Base-by-base conservation (phyloP, 2,113 vertebrate genomes). In the Andinoacara biseriatus region DNA sequence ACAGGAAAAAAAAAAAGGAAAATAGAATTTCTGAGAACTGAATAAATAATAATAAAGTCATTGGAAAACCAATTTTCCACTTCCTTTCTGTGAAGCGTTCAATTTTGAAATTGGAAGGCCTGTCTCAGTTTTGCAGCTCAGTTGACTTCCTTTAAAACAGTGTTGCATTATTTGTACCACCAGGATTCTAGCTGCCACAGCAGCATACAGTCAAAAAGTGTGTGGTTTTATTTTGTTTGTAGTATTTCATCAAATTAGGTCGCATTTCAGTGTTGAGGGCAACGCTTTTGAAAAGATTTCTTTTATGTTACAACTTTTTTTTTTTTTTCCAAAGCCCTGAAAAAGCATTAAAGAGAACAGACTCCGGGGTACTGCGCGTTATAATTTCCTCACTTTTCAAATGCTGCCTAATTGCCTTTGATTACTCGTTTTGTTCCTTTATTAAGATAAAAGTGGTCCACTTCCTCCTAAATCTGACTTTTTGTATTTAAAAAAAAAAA, bases 361-460 rank as follows among this genome's bases (percentile, higher is more conserved):
- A 76, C 78, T 24, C 18, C 24, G 2, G 26, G 10, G 29, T 40
- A 49, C 11, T 2, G 38, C 14, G 58, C 40, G 24, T 61, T 78
- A 29, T 46, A 3, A 80, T 78, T 63, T 79, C 24, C 60, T 52
- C 69, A 62, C 46, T 69, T 86, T 74, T 40, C n/a, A 43, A 38
- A 74, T 58, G 24, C 57, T 29, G 17, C 24, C 24, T 74, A 54
- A 62, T 76, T 33, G 29, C 46, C 35, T 78, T 33, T 72, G 31
- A 87, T 82, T 58, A 76, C 79, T 65, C 33, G 40, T 82, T 78
- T 62, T 86, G 31, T 59, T 78, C 67, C 17, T 72, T 81, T 31
- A 62, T 60, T 69, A 77, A 43, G 76, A 77, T 74, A 46, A 86
- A 59, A 63, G 62, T 40, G 40, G 43, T 33, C 31, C 22, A 67